These are phyloP conservation scores for Callorhinus ursinus DNA, from an alignment of 2,113 vertebrate genomes.

Conservation along the genomic window DNA sequence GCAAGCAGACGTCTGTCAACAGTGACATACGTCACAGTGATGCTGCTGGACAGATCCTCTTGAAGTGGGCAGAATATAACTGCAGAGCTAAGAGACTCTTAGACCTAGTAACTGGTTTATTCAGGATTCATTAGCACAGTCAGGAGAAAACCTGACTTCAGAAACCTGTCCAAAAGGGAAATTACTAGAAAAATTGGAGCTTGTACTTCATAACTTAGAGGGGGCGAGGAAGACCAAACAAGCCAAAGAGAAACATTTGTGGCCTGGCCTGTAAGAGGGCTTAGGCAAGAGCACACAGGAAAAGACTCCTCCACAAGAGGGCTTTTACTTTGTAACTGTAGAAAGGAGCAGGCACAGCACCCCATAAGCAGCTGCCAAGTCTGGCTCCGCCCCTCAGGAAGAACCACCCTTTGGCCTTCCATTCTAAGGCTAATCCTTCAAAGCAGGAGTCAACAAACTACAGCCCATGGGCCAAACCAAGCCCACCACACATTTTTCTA, in stretches of 20 bases:
- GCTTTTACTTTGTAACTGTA: neutral
- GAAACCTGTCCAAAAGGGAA: neutral
- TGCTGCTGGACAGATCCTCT: neutral
- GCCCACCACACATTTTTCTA: neutral
- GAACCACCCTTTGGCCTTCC: neutral
- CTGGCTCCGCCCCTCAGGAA: neutral
- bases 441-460: neutral
- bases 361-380: neutral
- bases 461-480: neutral
- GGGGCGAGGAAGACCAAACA: neutral
- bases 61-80: neutral
- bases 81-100: neutral
- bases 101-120: neutral
- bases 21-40: neutral
- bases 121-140: neutral
- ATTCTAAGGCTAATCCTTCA: neutral
- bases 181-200: neutral
- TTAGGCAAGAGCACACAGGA: constrained; percentile 27
- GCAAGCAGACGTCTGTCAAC: neutral
- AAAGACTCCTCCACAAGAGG: neutral
- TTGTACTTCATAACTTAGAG: constrained; percentile 31
- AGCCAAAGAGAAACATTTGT: neutral
- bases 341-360: neutral
- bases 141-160: neutral
- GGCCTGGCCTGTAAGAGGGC: neutral